Conservation (phyloP, 2,113 vertebrate genomes). For the Lagopus muta region DNA sequence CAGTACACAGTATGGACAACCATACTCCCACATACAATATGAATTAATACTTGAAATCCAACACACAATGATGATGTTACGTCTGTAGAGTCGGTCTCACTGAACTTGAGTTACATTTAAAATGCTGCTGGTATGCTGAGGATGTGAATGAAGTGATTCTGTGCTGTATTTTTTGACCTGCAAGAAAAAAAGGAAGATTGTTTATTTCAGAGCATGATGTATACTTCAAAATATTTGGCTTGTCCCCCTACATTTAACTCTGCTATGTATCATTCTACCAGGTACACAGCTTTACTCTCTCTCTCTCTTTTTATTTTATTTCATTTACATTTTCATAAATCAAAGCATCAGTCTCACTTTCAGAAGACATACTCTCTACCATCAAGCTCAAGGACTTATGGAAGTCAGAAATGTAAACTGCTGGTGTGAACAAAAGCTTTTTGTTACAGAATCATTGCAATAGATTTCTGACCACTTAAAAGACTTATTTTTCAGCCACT, state of each 20-base stretch:
- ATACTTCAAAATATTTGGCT: neutral
- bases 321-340: constrained; percentile 49
- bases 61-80: neutral
- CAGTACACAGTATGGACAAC: neutral
- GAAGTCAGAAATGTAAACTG: constrained; percentile 7
- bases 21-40: neutral
- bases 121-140: neutral
- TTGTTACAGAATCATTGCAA: neutral
- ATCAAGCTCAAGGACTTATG: constrained; percentile 11
- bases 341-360: constrained; percentile 45
- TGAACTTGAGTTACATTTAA: neutral
- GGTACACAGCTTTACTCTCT: neutral
- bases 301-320: neutral
- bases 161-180: neutral
- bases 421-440: neutral
- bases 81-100: neutral
- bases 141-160: neutral
- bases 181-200: neutral
- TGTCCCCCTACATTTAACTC: constrained; percentile 11
- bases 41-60: neutral
- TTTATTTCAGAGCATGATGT: neutral
- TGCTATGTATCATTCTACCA: neutral
- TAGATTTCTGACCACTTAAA: neutral
- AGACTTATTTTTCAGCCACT: neutral
- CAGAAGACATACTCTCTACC: neutral